Evolutionary conservation across 2,797 vertebrate species (phyloP).

Genomic region (Gymnoscopelus braueri): DNA sequence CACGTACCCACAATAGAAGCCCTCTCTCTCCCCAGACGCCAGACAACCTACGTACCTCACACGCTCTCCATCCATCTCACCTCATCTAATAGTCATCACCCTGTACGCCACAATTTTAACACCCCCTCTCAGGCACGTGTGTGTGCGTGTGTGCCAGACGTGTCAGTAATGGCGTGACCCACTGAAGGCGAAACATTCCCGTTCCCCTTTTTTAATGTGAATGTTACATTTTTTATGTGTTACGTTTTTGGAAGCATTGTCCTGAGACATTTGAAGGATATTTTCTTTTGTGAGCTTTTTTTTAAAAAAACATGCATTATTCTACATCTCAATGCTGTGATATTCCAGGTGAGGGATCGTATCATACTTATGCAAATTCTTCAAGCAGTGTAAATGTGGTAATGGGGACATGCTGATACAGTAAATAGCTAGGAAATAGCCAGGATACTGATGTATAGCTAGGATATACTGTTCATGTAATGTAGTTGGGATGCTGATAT

Average conservation of each 20-base stretch:
- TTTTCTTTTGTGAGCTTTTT: no score
- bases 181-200: conserved; percentile 33
- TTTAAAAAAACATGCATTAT: no score
- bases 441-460: no score
- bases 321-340: no score
- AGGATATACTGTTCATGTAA: no score
- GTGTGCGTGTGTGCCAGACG: neutral
- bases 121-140: conserved; percentile 49
- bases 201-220: conserved; percentile 23
- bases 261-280: no score
- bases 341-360: no score
- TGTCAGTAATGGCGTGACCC: conserved; percentile 2
- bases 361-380: no score
- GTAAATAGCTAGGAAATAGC: no score
- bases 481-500: no score
- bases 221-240: conserved; percentile 19
- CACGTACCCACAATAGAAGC: conserved; percentile 32
- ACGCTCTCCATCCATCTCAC: conserved; percentile 44
- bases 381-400: no score
- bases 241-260: neutral
- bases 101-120: conserved; percentile 50
- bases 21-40: conserved; percentile 22
- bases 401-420: no score
- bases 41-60: conserved; percentile 35
- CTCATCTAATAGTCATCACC: conserved; percentile 31